Conservation (phyloP, 1,140 invertebrate species). For the Achatina immaculata region DNA sequence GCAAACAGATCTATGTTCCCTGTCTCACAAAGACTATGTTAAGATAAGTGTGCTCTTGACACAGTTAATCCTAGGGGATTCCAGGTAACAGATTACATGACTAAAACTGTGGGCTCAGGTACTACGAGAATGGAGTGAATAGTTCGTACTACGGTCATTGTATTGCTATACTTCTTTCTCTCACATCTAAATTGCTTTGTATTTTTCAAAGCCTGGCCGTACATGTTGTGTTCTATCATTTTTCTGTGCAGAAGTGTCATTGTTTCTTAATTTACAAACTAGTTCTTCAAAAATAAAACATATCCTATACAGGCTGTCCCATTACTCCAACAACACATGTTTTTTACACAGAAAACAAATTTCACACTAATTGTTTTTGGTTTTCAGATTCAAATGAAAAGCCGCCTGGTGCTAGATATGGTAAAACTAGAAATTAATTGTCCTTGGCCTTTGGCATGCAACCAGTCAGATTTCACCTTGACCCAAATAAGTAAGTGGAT, state of each 20-base stretch:
- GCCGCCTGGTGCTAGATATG: constrained; percentile 53
- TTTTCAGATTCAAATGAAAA: constrained; percentile 61
- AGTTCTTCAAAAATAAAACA: background rate
- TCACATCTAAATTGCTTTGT: too few species aligned
- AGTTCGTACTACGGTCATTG: too few species aligned
- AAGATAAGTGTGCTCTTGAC: too few species aligned
- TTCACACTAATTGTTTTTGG: too few species aligned
- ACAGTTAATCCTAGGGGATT: too few species aligned
- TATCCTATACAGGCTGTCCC: background rate
- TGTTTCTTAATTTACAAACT: background rate
- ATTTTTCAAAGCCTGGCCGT: background rate
- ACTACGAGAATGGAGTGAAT: too few species aligned
- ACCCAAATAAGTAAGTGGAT: constrained; percentile 48
- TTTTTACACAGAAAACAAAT: too few species aligned
- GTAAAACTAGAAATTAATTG: constrained; percentile 57
- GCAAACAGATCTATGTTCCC: too few species aligned
- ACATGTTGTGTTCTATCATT: background rate
- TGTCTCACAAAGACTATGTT: too few species aligned
- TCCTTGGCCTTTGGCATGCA: constrained; percentile 56
- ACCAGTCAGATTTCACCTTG: constrained; percentile 50
- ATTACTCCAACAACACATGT: constrained; percentile 29
- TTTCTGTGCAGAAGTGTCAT: background rate
- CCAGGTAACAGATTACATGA: too few species aligned
- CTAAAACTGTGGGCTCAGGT: too few species aligned
- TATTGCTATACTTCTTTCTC: too few species aligned